Base-by-base conservation (phyloP, 37 sponge, comb jelly and placozoan species). In the Bolinopsis microptera region DNA sequence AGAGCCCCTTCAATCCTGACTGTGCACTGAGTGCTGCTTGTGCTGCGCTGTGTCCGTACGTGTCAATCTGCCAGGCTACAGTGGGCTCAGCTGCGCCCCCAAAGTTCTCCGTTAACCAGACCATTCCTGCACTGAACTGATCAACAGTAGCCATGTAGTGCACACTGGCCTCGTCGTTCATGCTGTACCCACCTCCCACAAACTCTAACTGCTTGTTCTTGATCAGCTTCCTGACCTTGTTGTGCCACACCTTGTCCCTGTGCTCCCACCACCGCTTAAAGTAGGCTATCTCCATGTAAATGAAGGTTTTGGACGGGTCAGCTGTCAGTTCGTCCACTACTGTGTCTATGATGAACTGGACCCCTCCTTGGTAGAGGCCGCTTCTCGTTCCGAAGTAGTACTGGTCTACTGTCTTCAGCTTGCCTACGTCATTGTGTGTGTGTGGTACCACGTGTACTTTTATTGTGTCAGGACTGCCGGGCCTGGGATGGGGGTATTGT, bases 341-440 rank as follows among this genome's bases (percentile, higher is more conserved):
- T 22, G 97, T 88, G 80, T 95, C 95, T 32, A 97, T 92, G 26
- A 97, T 97, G 83, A 96, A 96, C 93, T 96, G 95, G 0, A 97
- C 97, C 48, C 90, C 90, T 1, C 90, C 90, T 48, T 27, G 41
- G 90, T 86, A 86, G 27, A 39, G 34, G 23, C 39, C 48, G 36
- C 39, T 34, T 25, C 30, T 8, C 94, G 95, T 94, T 76, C 97
- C 97, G 86, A 96, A 97, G 76, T 94, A 98, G 94, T 98, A 98
- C 83, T 98, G 94, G 67, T 98, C 99, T 68, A 98, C 95, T 0
- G 99, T 98, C 69, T 97, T 97, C 38, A 97, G 94, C 99, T 97
- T 97, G 23, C 99, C 99, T 18, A 97, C 97, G 77, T 98, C 99
- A 76, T 98, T 96, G 93, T 98, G 99, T 0, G 99, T 98, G 94